These are phyloP conservation scores for Nasonia vitripennis DNA, from an alignment of 1,140 invertebrate genomes.

Conservation along the genomic window DNA sequence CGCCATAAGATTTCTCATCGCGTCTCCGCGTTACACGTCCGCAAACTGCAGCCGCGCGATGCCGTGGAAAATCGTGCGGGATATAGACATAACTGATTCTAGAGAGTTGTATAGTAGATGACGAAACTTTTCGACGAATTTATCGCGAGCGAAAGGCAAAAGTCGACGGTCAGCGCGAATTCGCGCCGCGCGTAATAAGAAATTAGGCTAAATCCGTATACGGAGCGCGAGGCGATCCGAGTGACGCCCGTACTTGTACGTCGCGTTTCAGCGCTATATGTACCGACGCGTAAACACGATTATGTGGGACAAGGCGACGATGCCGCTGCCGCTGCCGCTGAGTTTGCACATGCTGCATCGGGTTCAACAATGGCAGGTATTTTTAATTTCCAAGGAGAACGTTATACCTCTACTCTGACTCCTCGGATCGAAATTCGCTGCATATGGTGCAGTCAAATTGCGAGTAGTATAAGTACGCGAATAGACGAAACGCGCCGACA, in stretches of 20 bases:
- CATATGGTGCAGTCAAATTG: background rate
- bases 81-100: background rate
- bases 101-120: background rate
- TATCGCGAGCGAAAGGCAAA: background rate
- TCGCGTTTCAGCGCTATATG: background rate
- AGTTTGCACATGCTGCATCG: background rate
- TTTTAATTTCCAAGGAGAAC: background rate
- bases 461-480: no score
- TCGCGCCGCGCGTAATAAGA: constrained; percentile 19
- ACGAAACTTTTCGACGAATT: background rate
- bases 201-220: constrained; percentile 28
- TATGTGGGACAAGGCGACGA: constrained; percentile 16
- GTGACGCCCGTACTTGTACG: background rate
- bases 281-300: constrained; percentile 1
- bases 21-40: no score
- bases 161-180: constrained; percentile 7
- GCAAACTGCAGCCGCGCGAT: no score
- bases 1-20: background rate
- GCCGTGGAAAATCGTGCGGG: no score
- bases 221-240: background rate
- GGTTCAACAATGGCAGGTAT: background rate
- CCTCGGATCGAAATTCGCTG: no score
- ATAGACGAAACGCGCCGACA: no score
- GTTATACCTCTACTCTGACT: no score
- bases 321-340: background rate